phyloP scores from a whole-genome alignment of 2,113 vertebrate genomes.

The Poeciliopsis retropinna region DNA sequence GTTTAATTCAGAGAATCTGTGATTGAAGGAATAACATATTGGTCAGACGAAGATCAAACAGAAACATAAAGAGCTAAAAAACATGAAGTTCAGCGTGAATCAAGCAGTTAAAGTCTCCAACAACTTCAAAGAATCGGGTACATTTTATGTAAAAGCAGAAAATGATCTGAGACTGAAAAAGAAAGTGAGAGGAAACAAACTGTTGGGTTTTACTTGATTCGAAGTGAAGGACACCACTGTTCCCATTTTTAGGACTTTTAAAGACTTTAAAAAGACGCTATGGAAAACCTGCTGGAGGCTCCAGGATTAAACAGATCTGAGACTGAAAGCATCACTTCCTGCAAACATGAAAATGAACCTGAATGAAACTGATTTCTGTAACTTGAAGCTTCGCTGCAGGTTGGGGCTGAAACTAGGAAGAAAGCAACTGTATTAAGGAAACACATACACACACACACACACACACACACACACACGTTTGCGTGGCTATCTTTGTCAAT shows the following conservation, averaged over 20 bases:
- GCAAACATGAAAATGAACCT: too few relatives aligned
- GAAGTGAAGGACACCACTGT: neutral
- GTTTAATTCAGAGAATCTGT: too few relatives aligned
- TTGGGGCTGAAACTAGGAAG: conserved; percentile 17
- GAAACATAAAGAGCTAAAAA: neutral
- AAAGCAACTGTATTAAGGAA: conserved; percentile 7
- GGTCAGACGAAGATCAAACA: neutral
- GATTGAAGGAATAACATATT: too few relatives aligned
- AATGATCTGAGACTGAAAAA: conserved; percentile 28
- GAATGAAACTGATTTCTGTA: neutral
- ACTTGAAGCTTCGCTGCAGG: neutral
- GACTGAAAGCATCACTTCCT: too few relatives aligned
- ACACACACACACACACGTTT: too few relatives aligned
- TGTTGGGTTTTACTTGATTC: too few relatives aligned
- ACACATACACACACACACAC: neutral
- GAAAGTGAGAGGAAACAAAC: conserved; percentile 24
- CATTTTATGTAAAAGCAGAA: neutral
- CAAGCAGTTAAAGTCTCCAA: neutral
- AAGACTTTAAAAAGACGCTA: too few relatives aligned
- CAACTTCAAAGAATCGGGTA: neutral
- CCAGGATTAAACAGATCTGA: too few relatives aligned
- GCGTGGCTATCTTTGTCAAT: too few relatives aligned
- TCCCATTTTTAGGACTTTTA: too few relatives aligned
- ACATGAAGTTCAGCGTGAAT: too few relatives aligned
- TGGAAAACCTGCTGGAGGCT: too few relatives aligned